Evolutionary conservation across 2,888 invertebrate genomes (phyloP).

Genomic region (Drosophila paranaensis): DNA sequence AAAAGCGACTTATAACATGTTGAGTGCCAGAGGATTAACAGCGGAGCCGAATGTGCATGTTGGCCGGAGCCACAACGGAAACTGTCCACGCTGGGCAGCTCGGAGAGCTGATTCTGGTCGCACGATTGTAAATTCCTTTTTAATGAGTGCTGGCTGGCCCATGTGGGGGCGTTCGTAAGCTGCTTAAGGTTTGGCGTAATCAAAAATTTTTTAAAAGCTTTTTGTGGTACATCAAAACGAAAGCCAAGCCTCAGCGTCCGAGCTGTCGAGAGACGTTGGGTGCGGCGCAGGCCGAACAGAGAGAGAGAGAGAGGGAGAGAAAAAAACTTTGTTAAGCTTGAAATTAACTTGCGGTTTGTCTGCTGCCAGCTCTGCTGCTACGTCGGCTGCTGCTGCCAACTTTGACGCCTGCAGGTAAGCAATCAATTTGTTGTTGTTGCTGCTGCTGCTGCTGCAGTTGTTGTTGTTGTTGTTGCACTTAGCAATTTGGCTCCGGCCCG

Average conservation of each 20-base stretch:
- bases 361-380: slow-evolving; percentile 29
- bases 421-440: slow-evolving; percentile 60
- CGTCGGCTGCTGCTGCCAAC: slow-evolving; percentile 49
- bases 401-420: slow-evolving; percentile 79
- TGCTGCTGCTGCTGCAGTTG: not conserved
- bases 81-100: slow-evolving; percentile 43
- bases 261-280: slow-evolving; percentile 9
- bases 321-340: slow-evolving; percentile 77
- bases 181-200: slow-evolving; percentile 82
- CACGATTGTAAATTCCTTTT: slow-evolving; percentile 75
- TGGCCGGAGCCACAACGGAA: slow-evolving; percentile 34
- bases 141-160: slow-evolving; percentile 72
- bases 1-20: slow-evolving; percentile 82
- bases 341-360: slow-evolving; percentile 80
- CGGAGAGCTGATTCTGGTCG: slow-evolving; percentile 22
- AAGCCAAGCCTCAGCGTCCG: slow-evolving; percentile 46
- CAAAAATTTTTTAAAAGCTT: slow-evolving; percentile 81
- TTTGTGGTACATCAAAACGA: slow-evolving; percentile 76
- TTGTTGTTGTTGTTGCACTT: slow-evolving; percentile 59
- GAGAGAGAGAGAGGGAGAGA: slow-evolving; percentile 2
- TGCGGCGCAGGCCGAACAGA: slow-evolving; percentile 11
- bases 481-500: slow-evolving; percentile 59
- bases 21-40: slow-evolving; percentile 80
- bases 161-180: slow-evolving; percentile 66
- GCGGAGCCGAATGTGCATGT: slow-evolving; percentile 52